These are phyloP conservation scores for Epizoanthus ramosus DNA, from an alignment of 92 coral and sea anemone genomes.

Conservation along the genomic window DNA sequence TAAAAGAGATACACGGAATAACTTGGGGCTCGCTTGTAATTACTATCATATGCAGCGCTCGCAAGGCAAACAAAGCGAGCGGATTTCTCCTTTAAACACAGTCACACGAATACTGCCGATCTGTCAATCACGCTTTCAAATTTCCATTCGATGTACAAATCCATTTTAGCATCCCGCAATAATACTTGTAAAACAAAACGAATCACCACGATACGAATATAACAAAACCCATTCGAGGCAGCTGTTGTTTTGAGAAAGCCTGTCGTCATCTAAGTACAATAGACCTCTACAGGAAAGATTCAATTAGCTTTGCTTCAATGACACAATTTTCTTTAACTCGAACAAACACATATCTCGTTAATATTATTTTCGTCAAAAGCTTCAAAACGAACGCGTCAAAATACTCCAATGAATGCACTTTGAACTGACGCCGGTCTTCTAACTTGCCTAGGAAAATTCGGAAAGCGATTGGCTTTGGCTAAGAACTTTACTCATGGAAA, in stretches of 20 bases:
- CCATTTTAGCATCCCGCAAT: conserved; percentile 41
- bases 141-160: conserved; percentile 22
- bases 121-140: conserved; percentile 45
- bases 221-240: conserved; percentile 35
- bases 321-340: conserved; percentile 29
- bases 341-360: conserved; percentile 41
- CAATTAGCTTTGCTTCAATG: conserved; percentile 47
- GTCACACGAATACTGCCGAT: conserved; percentile 5
- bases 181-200: conserved; percentile 40
- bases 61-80: conserved; percentile 42
- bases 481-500: neutral
- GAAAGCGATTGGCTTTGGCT: conserved; percentile 11
- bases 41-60: conserved; percentile 25
- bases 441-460: neutral
- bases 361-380: conserved; percentile 32
- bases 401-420: neutral
- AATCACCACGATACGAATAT: conserved; percentile 30
- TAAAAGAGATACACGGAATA: conserved; percentile 20
- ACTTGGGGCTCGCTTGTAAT: conserved; percentile 22
- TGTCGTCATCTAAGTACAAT: conserved; percentile 39
- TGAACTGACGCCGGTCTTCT: conserved; percentile 7
- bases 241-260: conserved; percentile 44
- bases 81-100: conserved; percentile 34
- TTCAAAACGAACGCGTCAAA: neutral
- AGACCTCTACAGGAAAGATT: conserved; percentile 41